Evolutionary conservation across 2,113 vertebrate species (phyloP).

Genomic region (Cervus canadensis): DNA sequence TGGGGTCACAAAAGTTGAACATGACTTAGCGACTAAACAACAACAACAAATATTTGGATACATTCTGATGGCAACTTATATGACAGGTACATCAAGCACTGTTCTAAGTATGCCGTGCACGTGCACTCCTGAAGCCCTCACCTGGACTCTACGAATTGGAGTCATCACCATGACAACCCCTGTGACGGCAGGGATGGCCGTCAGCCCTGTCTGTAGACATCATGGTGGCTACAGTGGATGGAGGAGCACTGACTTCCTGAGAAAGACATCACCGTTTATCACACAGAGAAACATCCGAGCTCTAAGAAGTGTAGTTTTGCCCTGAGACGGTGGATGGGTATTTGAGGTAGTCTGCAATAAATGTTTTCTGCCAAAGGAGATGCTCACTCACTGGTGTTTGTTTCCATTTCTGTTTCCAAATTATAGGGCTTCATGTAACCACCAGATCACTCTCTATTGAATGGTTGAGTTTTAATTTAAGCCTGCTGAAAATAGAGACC

Average conservation of each 20-base stretch:
- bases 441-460: not conserved
- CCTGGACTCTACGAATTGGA: not conserved
- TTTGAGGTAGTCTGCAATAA: not conserved
- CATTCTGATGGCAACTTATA: rapidly evolving
- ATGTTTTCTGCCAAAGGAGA: not conserved
- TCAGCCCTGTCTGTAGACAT: too few relatives aligned
- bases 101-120: rapidly evolving
- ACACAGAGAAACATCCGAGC: not conserved
- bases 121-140: rapidly evolving
- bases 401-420: not conserved
- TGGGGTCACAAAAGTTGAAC: not conserved
- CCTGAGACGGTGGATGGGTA: too few relatives aligned
- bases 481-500: not conserved
- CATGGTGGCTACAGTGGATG: rapidly evolving
- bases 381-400: not conserved
- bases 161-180: rapidly evolving
- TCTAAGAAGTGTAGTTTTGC: not conserved
- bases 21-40: not conserved
- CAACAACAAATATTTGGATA: not conserved
- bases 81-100: rapidly evolving
- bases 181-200: rapidly evolving
- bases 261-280: not conserved
- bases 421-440: not conserved
- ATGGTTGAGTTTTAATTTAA: not conserved
- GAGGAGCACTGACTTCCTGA: too few relatives aligned